These are phyloP conservation scores for Aculops lycopersici DNA, from an alignment of 1,140 invertebrate species.

Conservation along the genomic window DNA sequence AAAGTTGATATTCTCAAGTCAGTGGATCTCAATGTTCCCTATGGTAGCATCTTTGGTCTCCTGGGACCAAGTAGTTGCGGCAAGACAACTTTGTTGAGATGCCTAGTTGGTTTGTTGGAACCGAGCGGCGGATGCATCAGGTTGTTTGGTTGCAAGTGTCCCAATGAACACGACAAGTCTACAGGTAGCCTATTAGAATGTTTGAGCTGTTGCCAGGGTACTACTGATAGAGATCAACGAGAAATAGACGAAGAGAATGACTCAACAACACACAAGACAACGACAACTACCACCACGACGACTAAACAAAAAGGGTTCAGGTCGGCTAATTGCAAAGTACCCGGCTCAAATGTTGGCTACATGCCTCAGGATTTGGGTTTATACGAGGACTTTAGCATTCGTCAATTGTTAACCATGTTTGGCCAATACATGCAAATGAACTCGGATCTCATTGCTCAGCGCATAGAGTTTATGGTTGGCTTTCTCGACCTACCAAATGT, in stretches of 20 bases:
- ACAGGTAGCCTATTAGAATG: too few relatives aligned
- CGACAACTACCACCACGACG: too few relatives aligned
- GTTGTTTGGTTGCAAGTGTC: too few relatives aligned
- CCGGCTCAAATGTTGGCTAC: conserved; percentile 17
- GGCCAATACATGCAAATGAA: conserved; percentile 10
- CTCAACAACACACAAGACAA: too few relatives aligned
- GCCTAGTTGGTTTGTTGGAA: conserved; percentile 15
- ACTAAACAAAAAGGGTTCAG: too few relatives aligned
- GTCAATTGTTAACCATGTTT: conserved; percentile 17
- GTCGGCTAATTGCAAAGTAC: conserved; percentile 15
- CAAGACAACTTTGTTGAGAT: conserved; percentile 20
- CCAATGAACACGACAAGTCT: too few relatives aligned
- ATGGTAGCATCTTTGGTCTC: conserved; percentile 7
- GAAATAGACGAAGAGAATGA: too few relatives aligned
- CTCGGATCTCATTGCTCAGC: neutral
- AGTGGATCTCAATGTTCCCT: conserved; percentile 1
- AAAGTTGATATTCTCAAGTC: too few relatives aligned
- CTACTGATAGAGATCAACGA: conserved; percentile 13
- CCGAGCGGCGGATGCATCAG: conserved; percentile 14
- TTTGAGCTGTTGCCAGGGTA: too few relatives aligned
- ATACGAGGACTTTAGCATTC: conserved; percentile 16
- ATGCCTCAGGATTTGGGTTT: conserved; percentile 19
- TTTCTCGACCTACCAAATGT: conserved; percentile 7
- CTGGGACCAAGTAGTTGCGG: conserved; percentile 17
- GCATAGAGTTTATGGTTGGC: conserved; percentile 4